Base-by-base conservation (phyloP, 1,140 invertebrate genomes). In the Caenorhabditis latens region DNA sequence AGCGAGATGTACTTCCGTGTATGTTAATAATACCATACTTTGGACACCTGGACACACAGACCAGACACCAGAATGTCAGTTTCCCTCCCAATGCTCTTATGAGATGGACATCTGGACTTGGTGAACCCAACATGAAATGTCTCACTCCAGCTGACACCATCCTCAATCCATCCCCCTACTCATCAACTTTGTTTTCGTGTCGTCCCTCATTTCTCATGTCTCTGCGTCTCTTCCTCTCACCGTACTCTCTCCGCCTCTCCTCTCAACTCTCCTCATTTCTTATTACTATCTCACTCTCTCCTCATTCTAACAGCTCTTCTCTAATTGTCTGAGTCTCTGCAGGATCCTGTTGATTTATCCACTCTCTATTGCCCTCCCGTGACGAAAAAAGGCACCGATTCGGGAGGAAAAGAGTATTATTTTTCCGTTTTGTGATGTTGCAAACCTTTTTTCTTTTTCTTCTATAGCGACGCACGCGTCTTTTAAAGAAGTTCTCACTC, bases 171-270 rank as follows among this genome's bases (percentile, higher is more conserved):
- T 40, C 61, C 40, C 6, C 9, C 21, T 24, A 42, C 61, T 42
- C 61, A 65, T 65, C 61, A 65, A 65, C 61, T 40, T 65, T 65
- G 61, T 65, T 65, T 65, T 65, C 61, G 61, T 65, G 57, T n/a
- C 57, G 7, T 61, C 57, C 61, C 8, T 9, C 61, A n/a, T 32
- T 65, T 16, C 16, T n/a, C 61, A 1, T 13, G 11, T 24, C 61
- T n/a, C 61, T 65, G 61, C 61, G 61, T 65, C 61, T 65, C 61
- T n/a, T 7, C 16, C 13, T 19, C 14, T 61, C 14, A 8, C 57
- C 57, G 24, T 24, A 13, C 61, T 65, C 13, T 61, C 13, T 65
- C 61, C 61, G 21, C 32, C 24, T 24, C 4, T n/a, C 8, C 24
- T 40, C 61, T 65, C 24, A 21, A 61, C 13, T 24, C 9, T 24